Conservation (phyloP, 1,140 invertebrate genomes). For the Hyles vespertilio region DNA sequence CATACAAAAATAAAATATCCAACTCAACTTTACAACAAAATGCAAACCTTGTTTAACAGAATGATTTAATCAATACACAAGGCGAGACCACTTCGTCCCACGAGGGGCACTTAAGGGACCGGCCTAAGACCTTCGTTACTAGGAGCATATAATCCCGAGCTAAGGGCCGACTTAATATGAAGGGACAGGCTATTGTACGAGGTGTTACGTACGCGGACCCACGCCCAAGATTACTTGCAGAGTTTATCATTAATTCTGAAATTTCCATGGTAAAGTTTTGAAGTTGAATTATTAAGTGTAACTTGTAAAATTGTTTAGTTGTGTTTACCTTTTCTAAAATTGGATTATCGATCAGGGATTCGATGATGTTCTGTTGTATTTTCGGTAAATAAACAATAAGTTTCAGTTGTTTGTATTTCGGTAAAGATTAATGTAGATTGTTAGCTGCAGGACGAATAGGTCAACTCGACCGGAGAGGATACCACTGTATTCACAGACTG, state of each 20-base stretch:
- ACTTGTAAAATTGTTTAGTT: no score
- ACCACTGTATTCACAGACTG: no score
- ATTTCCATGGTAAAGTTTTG: slow-evolving; percentile 32
- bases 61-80: slow-evolving; percentile 26
- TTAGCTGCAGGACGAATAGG: no score
- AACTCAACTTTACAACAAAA: neutral
- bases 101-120: slow-evolving; percentile 25
- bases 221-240: slow-evolving; percentile 41
- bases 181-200: slow-evolving; percentile 49
- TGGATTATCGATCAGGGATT: no score
- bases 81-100: slow-evolving; percentile 22
- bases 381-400: no score
- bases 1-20: no score
- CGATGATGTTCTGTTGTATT: neutral
- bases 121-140: slow-evolving; percentile 31
- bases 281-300: no score
- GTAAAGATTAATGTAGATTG: no score
- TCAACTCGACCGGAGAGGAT: no score
- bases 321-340: no score
- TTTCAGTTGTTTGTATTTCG: no score
- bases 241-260: slow-evolving; percentile 45
- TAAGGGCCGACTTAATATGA: slow-evolving; percentile 48
- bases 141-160: slow-evolving; percentile 43
- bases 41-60: slow-evolving; percentile 1
- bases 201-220: slow-evolving; percentile 47